Conservation (phyloP, 1,140 invertebrate species). For the Mycetomoellerius zeteki region DNA sequence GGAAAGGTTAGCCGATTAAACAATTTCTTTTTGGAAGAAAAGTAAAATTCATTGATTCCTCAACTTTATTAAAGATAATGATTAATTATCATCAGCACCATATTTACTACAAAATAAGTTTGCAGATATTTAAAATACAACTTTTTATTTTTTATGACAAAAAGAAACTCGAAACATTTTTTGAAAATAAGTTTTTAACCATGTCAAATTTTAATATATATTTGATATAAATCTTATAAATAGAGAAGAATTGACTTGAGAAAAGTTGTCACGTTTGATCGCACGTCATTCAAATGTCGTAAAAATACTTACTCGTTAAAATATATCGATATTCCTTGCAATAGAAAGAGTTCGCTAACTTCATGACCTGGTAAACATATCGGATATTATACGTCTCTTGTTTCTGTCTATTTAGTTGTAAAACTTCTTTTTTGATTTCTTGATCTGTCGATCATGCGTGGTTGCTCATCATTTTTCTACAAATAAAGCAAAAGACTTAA, state of each 20-base stretch:
- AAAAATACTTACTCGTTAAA: neutral
- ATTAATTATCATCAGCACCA: neutral
- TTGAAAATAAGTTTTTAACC: neutral
- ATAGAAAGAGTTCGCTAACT: neutral
- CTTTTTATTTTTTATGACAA: neutral
- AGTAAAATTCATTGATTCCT: neutral
- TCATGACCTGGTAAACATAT: neutral
- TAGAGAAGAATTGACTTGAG: neutral
- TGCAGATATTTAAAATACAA: neutral
- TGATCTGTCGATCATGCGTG: slow-evolving; percentile 46
- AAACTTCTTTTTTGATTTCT: neutral
- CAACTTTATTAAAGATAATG: neutral
- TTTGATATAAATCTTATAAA: slow-evolving; percentile 11
- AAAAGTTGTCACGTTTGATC: neutral
- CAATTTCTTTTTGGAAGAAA: neutral
- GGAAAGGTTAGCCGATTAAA: neutral
- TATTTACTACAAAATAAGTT: too few species aligned
- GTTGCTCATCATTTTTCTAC: slow-evolving; percentile 35
- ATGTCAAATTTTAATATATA: neutral
- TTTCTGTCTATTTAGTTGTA: slow-evolving; percentile 25
- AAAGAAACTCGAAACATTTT: neutral
- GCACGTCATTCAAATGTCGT: neutral
- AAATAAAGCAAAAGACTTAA: slow-evolving; percentile 76
- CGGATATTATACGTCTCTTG: slow-evolving; percentile 2
- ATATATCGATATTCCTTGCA: neutral